These are phyloP conservation scores for Kryptolebias marmoratus DNA, from an alignment of 2,113 vertebrate genomes.

Conservation along the genomic window DNA sequence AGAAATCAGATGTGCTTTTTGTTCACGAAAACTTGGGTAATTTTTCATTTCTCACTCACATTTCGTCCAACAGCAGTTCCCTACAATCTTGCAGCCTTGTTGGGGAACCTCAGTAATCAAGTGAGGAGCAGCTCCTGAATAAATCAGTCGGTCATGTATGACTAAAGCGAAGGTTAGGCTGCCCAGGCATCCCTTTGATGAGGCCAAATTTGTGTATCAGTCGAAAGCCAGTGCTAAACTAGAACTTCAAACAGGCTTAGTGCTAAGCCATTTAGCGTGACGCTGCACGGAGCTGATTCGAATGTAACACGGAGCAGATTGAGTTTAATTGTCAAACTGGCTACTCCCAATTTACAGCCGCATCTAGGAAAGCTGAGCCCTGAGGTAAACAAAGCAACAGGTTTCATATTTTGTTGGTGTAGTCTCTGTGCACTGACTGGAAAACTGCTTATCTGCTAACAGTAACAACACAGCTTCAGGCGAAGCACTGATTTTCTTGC, in stretches of 20 bases:
- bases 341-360: conserved; percentile 62
- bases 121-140: conserved; percentile 46
- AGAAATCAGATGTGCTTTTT: background rate
- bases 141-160: conserved; percentile 44
- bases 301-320: conserved; percentile 63
- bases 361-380: conserved; percentile 55
- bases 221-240: conserved; percentile 54
- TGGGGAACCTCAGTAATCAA: conserved; percentile 36
- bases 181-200: conserved; percentile 60
- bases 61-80: conserved; percentile 1
- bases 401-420: conserved; percentile 53
- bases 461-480: conserved; percentile 37
- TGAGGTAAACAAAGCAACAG: conserved; percentile 62
- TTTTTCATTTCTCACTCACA: background rate
- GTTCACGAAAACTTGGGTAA: background rate
- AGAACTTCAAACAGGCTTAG: conserved; percentile 70
- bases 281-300: conserved; percentile 67
- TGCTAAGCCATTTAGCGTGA: conserved; percentile 72
- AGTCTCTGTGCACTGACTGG: conserved; percentile 24
- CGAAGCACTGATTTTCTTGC: background rate
- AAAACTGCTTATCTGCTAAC: conserved; percentile 35
- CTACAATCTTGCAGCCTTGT: conserved; percentile 11
- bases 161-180: conserved; percentile 47
- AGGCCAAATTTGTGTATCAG: conserved; percentile 62
- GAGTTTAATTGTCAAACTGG: conserved; percentile 53